Evolutionary conservation across 1,140 invertebrate species (phyloP).

Genomic region (Scaptodrosophila lebanonensis): DNA sequence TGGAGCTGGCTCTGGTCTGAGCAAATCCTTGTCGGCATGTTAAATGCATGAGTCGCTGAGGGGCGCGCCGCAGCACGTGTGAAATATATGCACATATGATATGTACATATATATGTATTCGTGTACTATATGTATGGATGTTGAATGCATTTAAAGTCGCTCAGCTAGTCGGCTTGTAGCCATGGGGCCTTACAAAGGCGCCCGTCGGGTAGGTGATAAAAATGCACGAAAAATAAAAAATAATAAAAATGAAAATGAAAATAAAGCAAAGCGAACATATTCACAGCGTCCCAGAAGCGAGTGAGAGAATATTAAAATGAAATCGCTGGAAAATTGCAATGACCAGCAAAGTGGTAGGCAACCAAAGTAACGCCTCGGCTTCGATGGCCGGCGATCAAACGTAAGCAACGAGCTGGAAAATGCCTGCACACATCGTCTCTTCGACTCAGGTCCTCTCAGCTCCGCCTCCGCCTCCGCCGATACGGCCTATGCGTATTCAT

Average conservation of each 20-base stretch:
- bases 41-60: constrained; percentile 54
- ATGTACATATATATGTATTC: too few relatives aligned
- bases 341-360: constrained; percentile 7
- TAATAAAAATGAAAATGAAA: background rate
- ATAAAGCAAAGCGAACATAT: too few relatives aligned
- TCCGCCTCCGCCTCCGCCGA: background rate
- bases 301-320: constrained; percentile 31
- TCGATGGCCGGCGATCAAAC: constrained; percentile 14
- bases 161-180: too few relatives aligned
- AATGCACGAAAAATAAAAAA: constrained; percentile 36
- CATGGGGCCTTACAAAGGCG: too few relatives aligned
- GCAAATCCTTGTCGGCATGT: constrained; percentile 64
- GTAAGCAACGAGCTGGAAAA: constrained; percentile 45
- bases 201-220: constrained; percentile 29
- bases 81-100: constrained; percentile 73
- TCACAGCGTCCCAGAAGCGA: too few relatives aligned
- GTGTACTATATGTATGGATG: constrained; percentile 71
- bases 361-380: constrained; percentile 1
- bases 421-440: constrained; percentile 19
- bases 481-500: too few relatives aligned
- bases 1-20: constrained; percentile 21
- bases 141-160: constrained; percentile 59
- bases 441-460: constrained; percentile 19
- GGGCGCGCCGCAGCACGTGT: constrained; percentile 42
- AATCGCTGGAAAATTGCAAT: constrained; percentile 45